Evolutionary conservation across 2,888 invertebrate species (phyloP).

Genomic region (Hybos culiciformis): DNA sequence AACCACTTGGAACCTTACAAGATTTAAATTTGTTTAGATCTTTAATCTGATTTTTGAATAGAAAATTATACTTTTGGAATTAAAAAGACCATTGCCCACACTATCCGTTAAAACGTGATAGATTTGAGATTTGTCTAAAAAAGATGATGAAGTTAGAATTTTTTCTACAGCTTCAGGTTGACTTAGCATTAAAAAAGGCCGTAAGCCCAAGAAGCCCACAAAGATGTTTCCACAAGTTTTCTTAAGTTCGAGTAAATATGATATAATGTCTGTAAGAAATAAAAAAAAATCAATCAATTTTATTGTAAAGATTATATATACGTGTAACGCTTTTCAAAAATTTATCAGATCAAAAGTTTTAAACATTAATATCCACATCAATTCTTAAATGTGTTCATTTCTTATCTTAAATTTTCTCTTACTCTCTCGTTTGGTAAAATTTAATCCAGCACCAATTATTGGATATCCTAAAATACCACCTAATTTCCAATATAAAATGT

Average conservation of each 20-base stretch:
- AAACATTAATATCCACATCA: too few relatives aligned
- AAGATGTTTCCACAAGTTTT: background rate
- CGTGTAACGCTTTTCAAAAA: too few relatives aligned
- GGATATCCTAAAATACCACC: background rate
- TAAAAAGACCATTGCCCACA: constrained; percentile 8
- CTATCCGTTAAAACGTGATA: constrained; percentile 10
- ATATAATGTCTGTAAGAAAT: background rate
- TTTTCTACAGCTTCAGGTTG: constrained; percentile 15
- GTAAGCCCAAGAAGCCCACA: constrained; percentile 8
- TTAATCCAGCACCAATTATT: background rate
- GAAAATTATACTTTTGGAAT: constrained; percentile 7
- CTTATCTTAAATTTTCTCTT: background rate
- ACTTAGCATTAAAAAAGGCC: constrained; percentile 12
- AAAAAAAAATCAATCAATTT: too few relatives aligned
- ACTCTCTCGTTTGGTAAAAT: background rate
- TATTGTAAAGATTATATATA: too few relatives aligned
- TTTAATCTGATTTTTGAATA: background rate
- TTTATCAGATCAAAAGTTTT: too few relatives aligned
- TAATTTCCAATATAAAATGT: background rate
- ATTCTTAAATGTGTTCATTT: background rate
- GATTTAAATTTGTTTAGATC: background rate
- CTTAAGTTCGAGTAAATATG: background rate
- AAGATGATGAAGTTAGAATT: constrained; percentile 14
- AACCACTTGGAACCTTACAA: constrained; percentile 8
- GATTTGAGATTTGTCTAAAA: constrained; percentile 14